Conservation (phyloP, 2,888 invertebrate species). For the Drosophila merina region DNA sequence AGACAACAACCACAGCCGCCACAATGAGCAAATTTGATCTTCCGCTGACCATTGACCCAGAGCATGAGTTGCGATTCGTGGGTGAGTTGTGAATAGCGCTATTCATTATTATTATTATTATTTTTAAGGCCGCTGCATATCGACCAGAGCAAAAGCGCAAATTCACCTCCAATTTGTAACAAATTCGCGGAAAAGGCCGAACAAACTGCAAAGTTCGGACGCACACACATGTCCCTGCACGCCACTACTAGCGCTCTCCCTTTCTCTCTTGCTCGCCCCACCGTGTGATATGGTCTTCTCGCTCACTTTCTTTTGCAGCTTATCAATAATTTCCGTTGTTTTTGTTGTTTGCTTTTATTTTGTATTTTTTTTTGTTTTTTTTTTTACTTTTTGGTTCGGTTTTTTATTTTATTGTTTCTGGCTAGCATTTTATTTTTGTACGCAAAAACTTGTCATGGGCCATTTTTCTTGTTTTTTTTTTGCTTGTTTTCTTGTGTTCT, state of each 20-base stretch:
- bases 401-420: slow-evolving; percentile 44
- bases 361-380: slow-evolving; percentile 32
- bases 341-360: slow-evolving; percentile 39
- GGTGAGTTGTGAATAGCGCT: slow-evolving; percentile 86
- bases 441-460: slow-evolving; percentile 58
- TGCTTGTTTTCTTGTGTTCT: slow-evolving; percentile 28
- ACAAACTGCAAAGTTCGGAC: slow-evolving; percentile 74
- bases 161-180: slow-evolving; percentile 28
- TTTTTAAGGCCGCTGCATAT: slow-evolving; percentile 23
- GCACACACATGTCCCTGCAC: slow-evolving; percentile 29
- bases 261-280: slow-evolving; percentile 29
- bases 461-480: slow-evolving; percentile 50
- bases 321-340: slow-evolving; percentile 64
- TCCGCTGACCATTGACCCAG: slow-evolving; percentile 93
- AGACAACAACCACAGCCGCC: slow-evolving; percentile 26
- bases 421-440: slow-evolving; percentile 71
- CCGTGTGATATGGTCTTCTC: slow-evolving; percentile 7
- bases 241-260: slow-evolving; percentile 30
- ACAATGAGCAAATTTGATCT: slow-evolving; percentile 86
- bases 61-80: slow-evolving; percentile 94
- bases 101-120: slow-evolving; percentile 10
- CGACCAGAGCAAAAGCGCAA: slow-evolving; percentile 10
- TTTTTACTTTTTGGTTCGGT: slow-evolving; percentile 23
- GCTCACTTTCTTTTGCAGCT: slow-evolving; percentile 42
- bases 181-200: slow-evolving; percentile 29